A percentile compares a stretch with the other conserved stretches of the same genome.
Conservation (phyloP, 2,797 vertebrate species). For the Eulemur mongoz region DNA sequence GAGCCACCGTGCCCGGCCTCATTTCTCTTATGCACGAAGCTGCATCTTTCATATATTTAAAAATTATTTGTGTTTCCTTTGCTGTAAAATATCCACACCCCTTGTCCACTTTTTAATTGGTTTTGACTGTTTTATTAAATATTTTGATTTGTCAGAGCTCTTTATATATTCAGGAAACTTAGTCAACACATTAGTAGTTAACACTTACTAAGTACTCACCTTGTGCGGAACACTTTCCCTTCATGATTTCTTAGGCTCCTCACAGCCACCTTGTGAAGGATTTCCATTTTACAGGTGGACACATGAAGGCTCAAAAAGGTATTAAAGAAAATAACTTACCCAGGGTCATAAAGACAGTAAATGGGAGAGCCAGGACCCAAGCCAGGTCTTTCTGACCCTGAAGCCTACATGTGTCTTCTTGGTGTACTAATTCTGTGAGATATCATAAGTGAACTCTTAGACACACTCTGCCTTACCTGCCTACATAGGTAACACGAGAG, state of each 20-base stretch:
- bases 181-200: background rate
- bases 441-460: background rate
- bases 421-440: background rate
- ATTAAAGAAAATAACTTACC: background rate
- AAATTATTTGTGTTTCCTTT: background rate
- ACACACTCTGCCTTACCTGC: background rate
- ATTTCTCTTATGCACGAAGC: background rate
- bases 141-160: constrained; percentile 5
- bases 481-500: background rate
- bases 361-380: background rate
- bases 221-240: background rate
- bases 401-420: background rate
- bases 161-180: background rate
- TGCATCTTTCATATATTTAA: background rate
- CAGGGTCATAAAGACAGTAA: background rate
- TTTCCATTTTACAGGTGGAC: background rate
- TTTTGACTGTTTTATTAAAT: background rate
- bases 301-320: background rate
- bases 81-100: background rate
- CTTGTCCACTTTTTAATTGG: background rate
- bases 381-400: background rate
- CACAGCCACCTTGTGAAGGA: background rate
- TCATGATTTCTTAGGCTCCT: background rate
- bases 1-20: background rate
- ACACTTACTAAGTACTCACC: background rate